phyloP scores from a whole-genome alignment of 1,140 invertebrate genomes.

The Drosophila kanapiae region DNA sequence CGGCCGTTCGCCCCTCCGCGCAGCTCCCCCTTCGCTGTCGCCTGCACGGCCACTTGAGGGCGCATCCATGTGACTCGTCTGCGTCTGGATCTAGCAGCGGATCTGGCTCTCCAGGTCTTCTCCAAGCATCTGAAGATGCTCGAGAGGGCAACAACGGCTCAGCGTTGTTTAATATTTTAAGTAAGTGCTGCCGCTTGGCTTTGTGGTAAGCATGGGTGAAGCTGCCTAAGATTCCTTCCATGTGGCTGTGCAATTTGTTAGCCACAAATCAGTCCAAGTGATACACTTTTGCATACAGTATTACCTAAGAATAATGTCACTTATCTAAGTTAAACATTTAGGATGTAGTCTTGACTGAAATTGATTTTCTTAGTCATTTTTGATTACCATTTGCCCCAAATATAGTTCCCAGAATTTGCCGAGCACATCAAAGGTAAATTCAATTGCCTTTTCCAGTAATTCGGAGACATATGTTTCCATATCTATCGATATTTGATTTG shows the following conservation, averaged over 20 bases:
- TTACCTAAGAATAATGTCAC: too few species aligned
- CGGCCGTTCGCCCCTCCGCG: constrained; percentile 22
- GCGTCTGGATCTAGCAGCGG: constrained; percentile 44
- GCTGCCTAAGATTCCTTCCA: constrained; percentile 22
- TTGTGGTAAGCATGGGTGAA: constrained; percentile 29
- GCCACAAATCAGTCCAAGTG: constrained; percentile 8
- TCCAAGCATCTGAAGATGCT: constrained; percentile 34
- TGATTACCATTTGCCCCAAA: constrained; percentile 2
- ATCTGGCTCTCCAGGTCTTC: constrained; percentile 21
- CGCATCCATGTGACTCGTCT: constrained; percentile 62
- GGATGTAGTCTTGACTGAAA: background rate
- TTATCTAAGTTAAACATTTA: background rate
- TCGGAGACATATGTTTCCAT: constrained; percentile 37
- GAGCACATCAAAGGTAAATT: constrained; percentile 10
- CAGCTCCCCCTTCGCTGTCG: constrained; percentile 41
- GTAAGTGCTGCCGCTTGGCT: constrained; percentile 73
- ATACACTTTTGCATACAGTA: background rate
- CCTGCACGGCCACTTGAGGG: constrained; percentile 71
- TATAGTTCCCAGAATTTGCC: background rate
- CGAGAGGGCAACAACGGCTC: constrained; percentile 71
- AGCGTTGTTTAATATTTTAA: constrained; percentile 80
- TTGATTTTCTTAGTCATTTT: too few species aligned
- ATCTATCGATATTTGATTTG: constrained; percentile 47
- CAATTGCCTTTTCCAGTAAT: constrained; percentile 3
- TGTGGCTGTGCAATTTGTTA: constrained; percentile 29